These are phyloP conservation scores for Eristalinus aeneus DNA, from an alignment of 2,888 invertebrate species.

Conservation along the genomic window DNA sequence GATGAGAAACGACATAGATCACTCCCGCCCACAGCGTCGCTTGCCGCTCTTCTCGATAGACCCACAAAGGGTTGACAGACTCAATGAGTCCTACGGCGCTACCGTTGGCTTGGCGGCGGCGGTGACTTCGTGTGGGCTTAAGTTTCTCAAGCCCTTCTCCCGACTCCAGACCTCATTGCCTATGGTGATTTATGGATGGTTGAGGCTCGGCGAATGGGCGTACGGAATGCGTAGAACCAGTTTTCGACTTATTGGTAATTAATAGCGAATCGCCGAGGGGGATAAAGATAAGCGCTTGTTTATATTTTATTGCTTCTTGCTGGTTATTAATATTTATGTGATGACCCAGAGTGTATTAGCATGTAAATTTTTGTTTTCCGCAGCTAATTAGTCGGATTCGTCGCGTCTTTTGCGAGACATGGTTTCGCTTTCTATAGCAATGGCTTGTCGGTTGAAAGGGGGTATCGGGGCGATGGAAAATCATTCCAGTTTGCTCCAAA, in stretches of 20 bases:
- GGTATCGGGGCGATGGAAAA: too few species aligned
- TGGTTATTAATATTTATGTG: conserved; percentile 27
- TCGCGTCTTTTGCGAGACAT: not conserved
- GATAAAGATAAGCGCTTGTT: not conserved
- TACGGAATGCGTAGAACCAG: not conserved
- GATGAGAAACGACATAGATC: not conserved
- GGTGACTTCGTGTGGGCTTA: not conserved
- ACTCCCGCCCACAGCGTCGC: not conserved
- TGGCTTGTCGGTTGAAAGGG: not conserved
- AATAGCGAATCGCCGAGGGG: not conserved
- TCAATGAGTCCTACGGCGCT: not conserved
- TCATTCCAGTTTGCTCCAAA: too few species aligned
- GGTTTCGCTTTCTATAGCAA: not conserved
- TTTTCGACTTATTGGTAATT: not conserved
- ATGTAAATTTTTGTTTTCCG: not conserved
- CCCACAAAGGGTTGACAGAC: not conserved
- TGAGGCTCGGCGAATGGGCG: not conserved
- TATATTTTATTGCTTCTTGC: not conserved
- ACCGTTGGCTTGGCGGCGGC: not conserved
- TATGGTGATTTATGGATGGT: not conserved
- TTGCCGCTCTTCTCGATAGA: too few species aligned
- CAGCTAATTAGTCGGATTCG: not conserved
- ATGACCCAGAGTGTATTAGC: not conserved
- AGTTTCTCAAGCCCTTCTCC: not conserved
- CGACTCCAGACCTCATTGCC: not conserved